These are phyloP conservation scores for Lacerta viridis DNA, from an alignment of 2,797 vertebrate species.

Conservation along the genomic window DNA sequence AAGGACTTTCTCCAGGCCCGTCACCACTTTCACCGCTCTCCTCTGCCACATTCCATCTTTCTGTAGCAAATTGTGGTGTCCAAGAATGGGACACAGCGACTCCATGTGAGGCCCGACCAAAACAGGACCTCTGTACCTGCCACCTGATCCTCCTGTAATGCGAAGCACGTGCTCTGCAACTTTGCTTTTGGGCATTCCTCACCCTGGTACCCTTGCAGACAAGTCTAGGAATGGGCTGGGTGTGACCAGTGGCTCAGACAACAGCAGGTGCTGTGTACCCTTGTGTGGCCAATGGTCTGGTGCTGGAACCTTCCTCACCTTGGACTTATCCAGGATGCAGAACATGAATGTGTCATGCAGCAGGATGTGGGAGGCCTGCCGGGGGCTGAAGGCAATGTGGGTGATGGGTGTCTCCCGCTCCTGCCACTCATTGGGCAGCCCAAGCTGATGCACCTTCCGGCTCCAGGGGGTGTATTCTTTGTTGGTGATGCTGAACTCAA, in stretches of 20 bases:
- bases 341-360: constrained; percentile 93
- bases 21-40: not conserved
- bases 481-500: constrained; percentile 89
- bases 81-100: too few species aligned
- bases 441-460: constrained; percentile 85
- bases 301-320: constrained; percentile 81
- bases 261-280: not conserved
- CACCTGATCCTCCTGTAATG: too few species aligned
- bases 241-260: not conserved
- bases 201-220: not conserved
- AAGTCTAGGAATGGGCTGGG: not conserved
- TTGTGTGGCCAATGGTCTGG: not conserved
- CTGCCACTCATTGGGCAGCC: constrained; percentile 89
- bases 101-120: too few species aligned
- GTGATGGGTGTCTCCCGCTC: constrained; percentile 90
- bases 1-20: not conserved
- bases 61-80: too few species aligned
- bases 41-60: not conserved
- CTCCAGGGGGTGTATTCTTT: constrained; percentile 93
- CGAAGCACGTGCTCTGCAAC: not conserved
- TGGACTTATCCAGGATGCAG: constrained; percentile 92
- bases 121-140: too few species aligned
- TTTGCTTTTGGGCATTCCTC: too few species aligned
- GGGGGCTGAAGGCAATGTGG: constrained; percentile 87
- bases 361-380: constrained; percentile 85